These are phyloP conservation scores for Drosophila kambysellisi DNA, from an alignment of 2,888 invertebrate genomes.

Conservation along the genomic window DNA sequence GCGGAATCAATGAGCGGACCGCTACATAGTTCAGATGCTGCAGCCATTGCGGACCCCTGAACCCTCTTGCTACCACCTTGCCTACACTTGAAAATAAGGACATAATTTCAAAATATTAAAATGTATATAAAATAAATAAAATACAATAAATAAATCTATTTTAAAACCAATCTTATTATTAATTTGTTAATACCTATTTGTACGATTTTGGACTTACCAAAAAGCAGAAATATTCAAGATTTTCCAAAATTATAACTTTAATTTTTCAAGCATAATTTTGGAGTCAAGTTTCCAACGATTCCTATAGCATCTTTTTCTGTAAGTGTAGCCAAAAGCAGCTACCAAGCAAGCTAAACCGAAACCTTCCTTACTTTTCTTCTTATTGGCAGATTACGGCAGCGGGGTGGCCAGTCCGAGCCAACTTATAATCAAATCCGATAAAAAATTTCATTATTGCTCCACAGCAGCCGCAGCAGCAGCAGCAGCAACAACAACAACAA, in stretches of 20 bases:
- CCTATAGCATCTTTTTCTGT: not conserved
- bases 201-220: not conserved
- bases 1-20: conserved; percentile 73
- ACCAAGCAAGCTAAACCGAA: conserved; percentile 35
- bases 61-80: conserved; percentile 1
- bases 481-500: not conserved
- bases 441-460: conserved; percentile 80
- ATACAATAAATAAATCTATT: not conserved
- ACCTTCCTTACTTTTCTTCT: conserved; percentile 76
- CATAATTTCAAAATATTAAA: not conserved
- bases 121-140: not conserved
- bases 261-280: not conserved
- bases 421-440: conserved; percentile 81
- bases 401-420: conserved; percentile 70
- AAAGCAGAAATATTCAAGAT: not conserved
- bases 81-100: not conserved
- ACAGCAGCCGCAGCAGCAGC: conserved; percentile 50
- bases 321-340: conserved; percentile 42
- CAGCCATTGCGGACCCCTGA: conserved; percentile 39
- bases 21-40: conserved; percentile 60
- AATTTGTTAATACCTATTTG: not conserved
- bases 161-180: not conserved
- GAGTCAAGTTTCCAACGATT: too few species aligned
- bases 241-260: too few species aligned
- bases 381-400: conserved; percentile 78